phyloP scores from a whole-genome alignment of 2,888 invertebrate species.

The Agrochola macilenta region DNA sequence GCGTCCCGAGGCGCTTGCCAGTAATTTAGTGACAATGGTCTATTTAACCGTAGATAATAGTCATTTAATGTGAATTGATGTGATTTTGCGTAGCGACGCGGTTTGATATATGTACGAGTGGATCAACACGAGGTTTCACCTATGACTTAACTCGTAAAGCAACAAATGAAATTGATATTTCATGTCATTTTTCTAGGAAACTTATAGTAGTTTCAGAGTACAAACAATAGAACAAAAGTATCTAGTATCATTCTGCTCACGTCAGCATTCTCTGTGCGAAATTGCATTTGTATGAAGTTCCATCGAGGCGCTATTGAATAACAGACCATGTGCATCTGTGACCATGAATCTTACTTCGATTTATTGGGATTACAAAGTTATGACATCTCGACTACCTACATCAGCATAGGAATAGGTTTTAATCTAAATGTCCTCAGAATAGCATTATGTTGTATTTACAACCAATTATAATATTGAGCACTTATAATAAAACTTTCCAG shows the following conservation, averaged over 20 bases:
- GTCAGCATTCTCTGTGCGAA: constrained; percentile 56
- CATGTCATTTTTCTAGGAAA: constrained; percentile 33
- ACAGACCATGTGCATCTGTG: constrained; percentile 45
- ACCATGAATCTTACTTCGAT: constrained; percentile 32
- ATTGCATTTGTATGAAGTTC: constrained; percentile 63
- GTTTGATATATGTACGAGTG: constrained; percentile 34
- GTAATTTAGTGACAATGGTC: constrained; percentile 75
- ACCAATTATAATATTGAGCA: not conserved
- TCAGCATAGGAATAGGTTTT: not conserved
- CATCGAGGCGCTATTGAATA: constrained; percentile 50
- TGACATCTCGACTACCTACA: not conserved
- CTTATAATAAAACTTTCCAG: not conserved
- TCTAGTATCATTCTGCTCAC: constrained; percentile 57
- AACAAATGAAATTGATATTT: constrained; percentile 37
- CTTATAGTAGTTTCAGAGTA: constrained; percentile 20
- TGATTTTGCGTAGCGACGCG: constrained; percentile 59
- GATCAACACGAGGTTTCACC: constrained; percentile 10
- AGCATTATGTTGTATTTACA: not conserved
- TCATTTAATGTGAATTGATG: constrained; percentile 65
- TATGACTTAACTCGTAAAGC: not conserved
- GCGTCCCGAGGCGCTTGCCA: constrained; percentile 72
- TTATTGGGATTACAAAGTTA: constrained; percentile 45
- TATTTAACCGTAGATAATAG: constrained; percentile 69
- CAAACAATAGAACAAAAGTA: constrained; percentile 51
- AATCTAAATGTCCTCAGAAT: not conserved